Percentiles rank a stretch among this genome's conserved stretches.
Evolutionary conservation across 2,797 vertebrate genomes (phyloP).

Genomic region (Sebastes taczanowskii): DNA sequence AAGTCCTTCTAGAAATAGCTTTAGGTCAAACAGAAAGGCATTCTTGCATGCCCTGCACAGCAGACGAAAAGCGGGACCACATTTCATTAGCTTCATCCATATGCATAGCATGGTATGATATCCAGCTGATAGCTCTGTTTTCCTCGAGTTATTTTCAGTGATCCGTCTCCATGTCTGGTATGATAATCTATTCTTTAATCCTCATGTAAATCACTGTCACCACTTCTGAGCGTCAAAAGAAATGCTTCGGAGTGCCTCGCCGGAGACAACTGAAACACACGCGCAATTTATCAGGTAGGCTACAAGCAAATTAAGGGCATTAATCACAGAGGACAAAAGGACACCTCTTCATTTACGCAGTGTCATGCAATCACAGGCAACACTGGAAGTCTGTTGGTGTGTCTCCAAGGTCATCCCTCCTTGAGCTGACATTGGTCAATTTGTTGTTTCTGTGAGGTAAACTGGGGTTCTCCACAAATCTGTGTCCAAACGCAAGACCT

Average conservation of each 20-base stretch:
- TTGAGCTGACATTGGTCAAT: conserved; percentile 43
- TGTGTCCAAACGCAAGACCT: background rate
- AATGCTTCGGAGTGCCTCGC: conserved; percentile 26
- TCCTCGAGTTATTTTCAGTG: conserved; percentile 50
- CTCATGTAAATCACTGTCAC: conserved; percentile 65
- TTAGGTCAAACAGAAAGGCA: conserved; percentile 13
- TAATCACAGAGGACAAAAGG: conserved; percentile 73
- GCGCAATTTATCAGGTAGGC: conserved; percentile 52
- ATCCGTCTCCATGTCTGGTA: conserved; percentile 51
- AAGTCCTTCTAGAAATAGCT: conserved; percentile 62
- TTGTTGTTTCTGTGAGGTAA: conserved; percentile 17
- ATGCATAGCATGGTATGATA: conserved; percentile 33
- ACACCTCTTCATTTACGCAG: conserved; percentile 51
- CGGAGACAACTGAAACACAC: conserved; percentile 36
- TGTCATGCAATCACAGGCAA: conserved; percentile 47
- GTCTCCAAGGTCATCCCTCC: conserved; percentile 61
- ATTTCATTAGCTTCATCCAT: conserved; percentile 42
- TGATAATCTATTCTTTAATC: conserved; percentile 73
- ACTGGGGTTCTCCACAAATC: conserved; percentile 21
- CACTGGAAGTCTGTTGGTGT: conserved; percentile 27
- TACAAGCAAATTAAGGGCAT: conserved; percentile 67
- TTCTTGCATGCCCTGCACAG: background rate
- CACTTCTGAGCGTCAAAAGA: conserved; percentile 38
- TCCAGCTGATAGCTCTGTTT: conserved; percentile 54
- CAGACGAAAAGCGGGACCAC: conserved; percentile 2